Conservation (phyloP, 2,113 vertebrate species). For the Saccopteryx leptura region DNA sequence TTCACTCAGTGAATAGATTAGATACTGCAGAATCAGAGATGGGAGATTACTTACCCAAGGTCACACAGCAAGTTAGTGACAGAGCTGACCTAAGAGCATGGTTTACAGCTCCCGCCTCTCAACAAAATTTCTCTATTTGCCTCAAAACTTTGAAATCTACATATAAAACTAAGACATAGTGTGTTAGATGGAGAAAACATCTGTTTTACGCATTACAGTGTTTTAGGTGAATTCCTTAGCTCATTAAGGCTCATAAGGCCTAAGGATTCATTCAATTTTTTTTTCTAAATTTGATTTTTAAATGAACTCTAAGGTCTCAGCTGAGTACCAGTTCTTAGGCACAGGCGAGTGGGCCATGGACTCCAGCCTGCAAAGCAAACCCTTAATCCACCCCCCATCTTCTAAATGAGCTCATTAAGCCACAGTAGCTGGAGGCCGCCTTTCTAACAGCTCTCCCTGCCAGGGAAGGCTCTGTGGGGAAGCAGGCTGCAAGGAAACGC, state of each 20-base stretch:
- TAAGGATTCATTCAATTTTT: not conserved
- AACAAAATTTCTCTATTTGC: not conserved
- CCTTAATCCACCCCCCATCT: not conserved
- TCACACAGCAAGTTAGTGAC: not conserved
- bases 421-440: not conserved
- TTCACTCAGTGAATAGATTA: not conserved
- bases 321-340: not conserved
- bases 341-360: not conserved
- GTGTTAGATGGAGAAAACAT: not conserved
- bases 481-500: not conserved
- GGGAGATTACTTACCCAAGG: not conserved
- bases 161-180: not conserved
- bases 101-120: not conserved
- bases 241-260: not conserved
- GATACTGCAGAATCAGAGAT: conserved; percentile 19
- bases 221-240: conserved; percentile 19
- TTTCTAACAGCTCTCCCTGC: not conserved
- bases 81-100: not conserved
- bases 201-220: not conserved
- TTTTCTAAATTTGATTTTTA: conserved; percentile 41
- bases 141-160: not conserved
- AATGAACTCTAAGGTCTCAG: not conserved
- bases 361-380: not conserved
- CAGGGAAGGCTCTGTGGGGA: not conserved
- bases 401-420: not conserved